These are phyloP conservation scores for Macquaria australasica DNA, from an alignment of 2,113 vertebrate genomes.

Conservation along the genomic window DNA sequence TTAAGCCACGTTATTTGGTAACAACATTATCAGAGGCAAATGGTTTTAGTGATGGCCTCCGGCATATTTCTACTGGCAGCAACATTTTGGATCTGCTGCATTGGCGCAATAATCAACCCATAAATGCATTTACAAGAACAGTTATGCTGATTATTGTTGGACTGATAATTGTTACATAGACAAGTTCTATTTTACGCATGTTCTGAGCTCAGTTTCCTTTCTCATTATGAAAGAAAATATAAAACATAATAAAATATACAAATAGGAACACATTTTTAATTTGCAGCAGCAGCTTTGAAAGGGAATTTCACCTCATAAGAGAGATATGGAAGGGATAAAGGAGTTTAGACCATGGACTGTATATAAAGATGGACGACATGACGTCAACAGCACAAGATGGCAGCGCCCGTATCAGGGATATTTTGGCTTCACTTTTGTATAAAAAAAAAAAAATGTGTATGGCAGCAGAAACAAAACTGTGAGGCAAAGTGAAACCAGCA, in stretches of 20 bases:
- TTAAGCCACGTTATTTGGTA: slow-evolving; percentile 1
- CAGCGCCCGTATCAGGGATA: too few species aligned
- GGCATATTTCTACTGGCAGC: neutral
- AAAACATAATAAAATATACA: neutral
- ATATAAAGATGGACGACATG: too few species aligned
- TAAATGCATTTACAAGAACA: neutral
- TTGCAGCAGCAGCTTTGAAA: neutral
- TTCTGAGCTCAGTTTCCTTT: neutral
- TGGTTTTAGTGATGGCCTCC: neutral
- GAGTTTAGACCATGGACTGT: neutral
- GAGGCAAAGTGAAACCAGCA: slow-evolving; percentile 19
- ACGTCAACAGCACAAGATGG: too few species aligned
- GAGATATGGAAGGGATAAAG: neutral
- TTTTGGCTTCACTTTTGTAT: too few species aligned
- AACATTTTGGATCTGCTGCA: neutral
- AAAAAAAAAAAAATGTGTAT: neutral
- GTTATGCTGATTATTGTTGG: neutral
- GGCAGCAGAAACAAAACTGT: neutral
- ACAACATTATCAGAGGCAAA: slow-evolving; percentile 2
- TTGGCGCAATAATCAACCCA: neutral
- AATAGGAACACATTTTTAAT: neutral
- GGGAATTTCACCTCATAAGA: neutral
- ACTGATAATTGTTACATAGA: neutral
- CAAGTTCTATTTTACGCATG: neutral
- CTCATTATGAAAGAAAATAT: neutral